Evolutionary conservation across 1,140 invertebrate genomes (phyloP).

Genomic region (Calephelis virginiensis): DNA sequence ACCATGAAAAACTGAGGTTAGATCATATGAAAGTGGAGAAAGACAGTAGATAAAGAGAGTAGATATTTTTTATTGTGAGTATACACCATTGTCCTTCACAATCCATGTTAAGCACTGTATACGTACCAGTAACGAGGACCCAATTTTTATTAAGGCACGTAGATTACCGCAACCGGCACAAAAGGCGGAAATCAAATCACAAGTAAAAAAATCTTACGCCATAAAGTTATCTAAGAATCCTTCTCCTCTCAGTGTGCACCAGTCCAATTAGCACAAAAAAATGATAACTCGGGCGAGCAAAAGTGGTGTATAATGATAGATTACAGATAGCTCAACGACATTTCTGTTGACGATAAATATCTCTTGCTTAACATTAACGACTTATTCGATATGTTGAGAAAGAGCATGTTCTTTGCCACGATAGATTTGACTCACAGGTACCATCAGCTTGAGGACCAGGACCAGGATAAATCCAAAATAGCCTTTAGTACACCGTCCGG

Average conservation of each 20-base stretch:
- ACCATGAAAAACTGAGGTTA: too few relatives aligned
- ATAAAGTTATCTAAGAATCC: conserved; percentile 4
- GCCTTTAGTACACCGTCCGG: too few relatives aligned
- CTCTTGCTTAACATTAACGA: conserved; percentile 25
- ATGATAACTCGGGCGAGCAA: conserved; percentile 21
- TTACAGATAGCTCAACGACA: conserved; percentile 29
- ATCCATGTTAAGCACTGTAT: too few relatives aligned
- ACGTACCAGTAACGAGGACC: too few relatives aligned
- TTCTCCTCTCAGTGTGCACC: background rate
- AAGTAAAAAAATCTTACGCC: too few relatives aligned
- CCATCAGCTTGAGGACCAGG: conserved; percentile 21
- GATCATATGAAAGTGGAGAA: too few relatives aligned
- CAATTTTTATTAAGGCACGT: too few relatives aligned
- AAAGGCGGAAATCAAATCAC: too few relatives aligned
- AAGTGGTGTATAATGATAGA: conserved; percentile 16
- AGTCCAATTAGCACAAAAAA: conserved; percentile 3
- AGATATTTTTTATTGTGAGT: too few relatives aligned
- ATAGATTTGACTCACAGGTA: conserved; percentile 28
- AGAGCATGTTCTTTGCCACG: conserved; percentile 23
- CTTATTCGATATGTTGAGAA: conserved; percentile 30
- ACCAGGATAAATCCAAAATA: background rate
- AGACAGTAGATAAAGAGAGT: too few relatives aligned
- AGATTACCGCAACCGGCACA: too few relatives aligned
- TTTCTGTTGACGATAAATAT: conserved; percentile 27
- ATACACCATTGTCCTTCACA: too few relatives aligned